Base-by-base conservation (phyloP, 1,140 invertebrate genomes). In the Arion vulgaris region DNA sequence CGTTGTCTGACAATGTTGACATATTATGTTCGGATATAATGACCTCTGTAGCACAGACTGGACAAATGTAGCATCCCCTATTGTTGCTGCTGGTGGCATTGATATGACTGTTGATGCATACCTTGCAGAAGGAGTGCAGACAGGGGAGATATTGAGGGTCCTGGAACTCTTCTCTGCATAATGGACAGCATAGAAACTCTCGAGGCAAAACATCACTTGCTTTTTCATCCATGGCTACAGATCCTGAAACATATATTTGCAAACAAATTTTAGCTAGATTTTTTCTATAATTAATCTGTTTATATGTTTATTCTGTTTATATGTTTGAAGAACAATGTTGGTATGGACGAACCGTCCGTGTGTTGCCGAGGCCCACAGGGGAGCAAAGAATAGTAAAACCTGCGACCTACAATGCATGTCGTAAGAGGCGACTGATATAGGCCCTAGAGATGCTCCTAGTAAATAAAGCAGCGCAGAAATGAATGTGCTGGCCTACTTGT, bases 71-170 rank as follows among this genome's bases (percentile, higher is more conserved):
- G 34, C 77, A 82, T 41, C 78, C 77, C 5, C 86, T 86, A 17
- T 82, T 32, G 34, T 57, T 75, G 77, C 69, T 36, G 72, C 41
- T 45, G 68, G 69, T 81, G 28, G 85, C 74, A 4, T 85, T 53
- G 17, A 87, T 81, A 78, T 90, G 84, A 45, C 78, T 84, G n/a
- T 93, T 91, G 26, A 95, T 92, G 85, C 97, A 98, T 71, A 94
- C 93, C 92, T 97, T 95, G 93, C 97, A 98, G 93, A 97, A 98
- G 1, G 96, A 96, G 93, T 98, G 97, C 85, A 98, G 94, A 92
- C 97, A 98, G 85, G 95, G 95, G 84, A 98, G 94, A 77, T 98
- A 95, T 85, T 96, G 94, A 71, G 97, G 91, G 96, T 88, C 83
- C 69, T 88, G 89, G 85, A 87, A 91, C 53, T 89, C 89, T 53